Evolutionary conservation across 2,113 vertebrate genomes (phyloP).

Genomic region (Stegostoma tigrinum): DNA sequence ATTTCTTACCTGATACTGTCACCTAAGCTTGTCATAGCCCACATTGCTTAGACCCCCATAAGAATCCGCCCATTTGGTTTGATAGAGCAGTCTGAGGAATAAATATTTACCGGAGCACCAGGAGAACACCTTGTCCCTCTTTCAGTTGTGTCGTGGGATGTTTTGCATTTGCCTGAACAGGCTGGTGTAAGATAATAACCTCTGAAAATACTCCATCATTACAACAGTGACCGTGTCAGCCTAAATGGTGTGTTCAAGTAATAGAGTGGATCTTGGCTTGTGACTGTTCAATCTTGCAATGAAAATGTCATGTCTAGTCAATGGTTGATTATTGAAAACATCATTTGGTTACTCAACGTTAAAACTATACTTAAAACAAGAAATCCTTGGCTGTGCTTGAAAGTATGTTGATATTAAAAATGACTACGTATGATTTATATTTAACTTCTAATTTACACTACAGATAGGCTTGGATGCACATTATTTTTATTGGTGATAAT

Average conservation of each 20-base stretch:
- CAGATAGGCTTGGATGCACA: background rate
- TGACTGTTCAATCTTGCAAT: background rate
- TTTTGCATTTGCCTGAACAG: background rate
- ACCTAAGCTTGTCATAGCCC: too few relatives aligned
- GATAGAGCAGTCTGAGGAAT: background rate
- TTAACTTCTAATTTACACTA: background rate
- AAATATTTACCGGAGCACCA: background rate
- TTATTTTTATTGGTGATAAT: background rate
- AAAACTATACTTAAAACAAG: background rate
- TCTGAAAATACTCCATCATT: background rate
- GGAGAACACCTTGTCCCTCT: background rate
- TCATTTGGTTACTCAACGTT: background rate
- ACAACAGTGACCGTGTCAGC: background rate
- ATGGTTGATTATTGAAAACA: background rate
- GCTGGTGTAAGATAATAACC: background rate
- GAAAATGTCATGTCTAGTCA: background rate
- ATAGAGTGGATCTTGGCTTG: background rate
- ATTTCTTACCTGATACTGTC: too few relatives aligned
- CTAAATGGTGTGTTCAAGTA: background rate
- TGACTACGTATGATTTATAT: background rate
- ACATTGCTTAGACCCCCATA: too few relatives aligned
- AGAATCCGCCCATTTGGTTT: background rate
- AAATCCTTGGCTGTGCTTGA: background rate
- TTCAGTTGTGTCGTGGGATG: background rate
- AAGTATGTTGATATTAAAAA: background rate